Percentiles rank a stretch among this genome's conserved stretches.
These are phyloP conservation scores for Casuarius casuarius DNA, from an alignment of 2,113 vertebrate genomes.

Conservation along the genomic window DNA sequence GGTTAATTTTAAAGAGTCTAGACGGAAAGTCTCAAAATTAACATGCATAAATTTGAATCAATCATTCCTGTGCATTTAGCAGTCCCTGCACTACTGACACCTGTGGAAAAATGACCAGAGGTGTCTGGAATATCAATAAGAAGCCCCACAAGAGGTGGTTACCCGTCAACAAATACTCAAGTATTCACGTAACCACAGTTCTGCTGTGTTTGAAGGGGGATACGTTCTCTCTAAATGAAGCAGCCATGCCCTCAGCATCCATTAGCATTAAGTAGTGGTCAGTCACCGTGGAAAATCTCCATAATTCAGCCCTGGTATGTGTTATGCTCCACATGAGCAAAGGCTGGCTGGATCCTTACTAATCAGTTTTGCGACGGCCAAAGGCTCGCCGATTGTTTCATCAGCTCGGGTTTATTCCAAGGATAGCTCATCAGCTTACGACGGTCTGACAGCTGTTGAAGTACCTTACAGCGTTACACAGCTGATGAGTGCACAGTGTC, in stretches of 20 bases:
- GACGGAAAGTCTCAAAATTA: conserved; percentile 58
- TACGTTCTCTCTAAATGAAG: neutral
- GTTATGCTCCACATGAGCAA: neutral
- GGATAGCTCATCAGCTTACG: conserved; percentile 68
- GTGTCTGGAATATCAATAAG: conserved; percentile 59
- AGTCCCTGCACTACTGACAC: conserved; percentile 52
- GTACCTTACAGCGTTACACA: neutral
- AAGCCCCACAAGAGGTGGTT: neutral
- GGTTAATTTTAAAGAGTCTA: conserved; percentile 49
- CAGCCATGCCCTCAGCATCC: neutral
- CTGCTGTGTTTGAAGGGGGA: conserved; percentile 13
- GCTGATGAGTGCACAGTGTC: conserved; percentile 30
- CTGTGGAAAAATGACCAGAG: conserved; percentile 58
- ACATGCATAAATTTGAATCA: conserved; percentile 69
- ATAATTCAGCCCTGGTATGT: neutral
- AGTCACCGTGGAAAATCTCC: neutral
- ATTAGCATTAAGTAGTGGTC: conserved; percentile 24
- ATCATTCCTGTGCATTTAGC: conserved; percentile 53
- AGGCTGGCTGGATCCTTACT: conserved; percentile 36
- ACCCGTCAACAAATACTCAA: conserved; percentile 42
- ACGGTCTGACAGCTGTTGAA: neutral
- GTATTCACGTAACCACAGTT: conserved; percentile 32
- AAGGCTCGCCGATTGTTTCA: conserved; percentile 64
- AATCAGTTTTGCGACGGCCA: conserved; percentile 45
- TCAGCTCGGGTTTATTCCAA: conserved; percentile 64